A percentile compares a stretch with the other conserved stretches of the same genome.
Conservation (phyloP, 2,888 invertebrate genomes). For the Drosophila paracracens region DNA sequence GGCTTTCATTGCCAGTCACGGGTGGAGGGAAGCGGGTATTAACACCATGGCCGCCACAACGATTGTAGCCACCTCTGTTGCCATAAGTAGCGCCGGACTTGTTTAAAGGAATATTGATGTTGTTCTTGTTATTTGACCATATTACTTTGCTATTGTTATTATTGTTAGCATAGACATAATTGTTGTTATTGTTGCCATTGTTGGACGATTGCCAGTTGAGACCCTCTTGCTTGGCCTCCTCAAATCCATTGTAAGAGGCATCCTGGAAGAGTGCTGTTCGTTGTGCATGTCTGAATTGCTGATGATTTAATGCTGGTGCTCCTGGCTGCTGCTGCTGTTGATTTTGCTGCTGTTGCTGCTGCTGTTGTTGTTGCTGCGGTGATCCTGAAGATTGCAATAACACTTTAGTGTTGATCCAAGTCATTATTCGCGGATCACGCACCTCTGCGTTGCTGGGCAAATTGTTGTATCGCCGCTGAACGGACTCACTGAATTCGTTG, state of each 20-base stretch:
- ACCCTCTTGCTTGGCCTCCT: background rate
- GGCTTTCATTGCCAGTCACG: conserved; percentile 24
- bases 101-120: background rate
- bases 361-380: background rate
- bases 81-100: background rate
- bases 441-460: background rate
- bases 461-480: conserved; percentile 2
- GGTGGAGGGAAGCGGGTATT: background rate
- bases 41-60: background rate
- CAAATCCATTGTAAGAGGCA: background rate
- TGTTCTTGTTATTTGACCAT: conserved; percentile 2
- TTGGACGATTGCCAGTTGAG: conserved; percentile 14
- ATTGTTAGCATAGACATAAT: background rate
- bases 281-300: background rate
- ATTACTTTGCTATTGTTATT: conserved; percentile 9
- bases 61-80: conserved; percentile 1
- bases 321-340: background rate
- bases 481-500: background rate
- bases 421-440: conserved; percentile 28
- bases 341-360: background rate
- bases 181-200: background rate
- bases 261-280: background rate
- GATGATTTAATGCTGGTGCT: background rate
- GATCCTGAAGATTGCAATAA: background rate
- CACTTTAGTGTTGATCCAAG: conserved; percentile 8